Conservation (phyloP, 2,113 vertebrate species). For the Salvator merianae region DNA sequence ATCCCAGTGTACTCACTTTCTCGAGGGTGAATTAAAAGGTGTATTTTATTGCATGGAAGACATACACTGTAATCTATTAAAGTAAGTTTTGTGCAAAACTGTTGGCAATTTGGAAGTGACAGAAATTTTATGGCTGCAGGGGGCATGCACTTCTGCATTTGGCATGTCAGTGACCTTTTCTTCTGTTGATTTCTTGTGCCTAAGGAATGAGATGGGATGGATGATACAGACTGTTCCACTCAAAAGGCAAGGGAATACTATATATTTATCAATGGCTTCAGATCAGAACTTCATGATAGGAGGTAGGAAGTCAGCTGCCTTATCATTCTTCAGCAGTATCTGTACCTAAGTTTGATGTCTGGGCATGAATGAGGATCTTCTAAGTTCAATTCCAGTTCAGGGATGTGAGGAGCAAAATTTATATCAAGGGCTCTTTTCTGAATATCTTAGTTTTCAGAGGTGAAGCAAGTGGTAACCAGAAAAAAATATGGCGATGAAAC, state of each 20-base stretch:
- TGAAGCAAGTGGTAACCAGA: not conserved
- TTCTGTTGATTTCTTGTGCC: not conserved
- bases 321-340: not conserved
- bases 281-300: not conserved
- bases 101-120: too few relatives aligned
- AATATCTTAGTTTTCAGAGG: not conserved
- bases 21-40: too few relatives aligned
- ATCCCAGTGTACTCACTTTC: too few relatives aligned
- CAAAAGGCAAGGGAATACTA: not conserved
- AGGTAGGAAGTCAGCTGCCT: not conserved
- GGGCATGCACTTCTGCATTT: not conserved
- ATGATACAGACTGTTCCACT: not conserved
- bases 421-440: not conserved
- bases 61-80: too few relatives aligned
- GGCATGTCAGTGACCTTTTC: not conserved
- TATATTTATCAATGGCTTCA: not conserved
- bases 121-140: too few relatives aligned
- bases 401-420: not conserved
- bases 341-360: not conserved
- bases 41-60: too few relatives aligned
- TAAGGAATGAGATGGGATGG: too few relatives aligned
- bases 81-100: too few relatives aligned
- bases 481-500: not conserved
- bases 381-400: not conserved
- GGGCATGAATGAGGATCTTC: not conserved